Conservation (phyloP, 2,113 vertebrate species). For the Hiodon tergisus region DNA sequence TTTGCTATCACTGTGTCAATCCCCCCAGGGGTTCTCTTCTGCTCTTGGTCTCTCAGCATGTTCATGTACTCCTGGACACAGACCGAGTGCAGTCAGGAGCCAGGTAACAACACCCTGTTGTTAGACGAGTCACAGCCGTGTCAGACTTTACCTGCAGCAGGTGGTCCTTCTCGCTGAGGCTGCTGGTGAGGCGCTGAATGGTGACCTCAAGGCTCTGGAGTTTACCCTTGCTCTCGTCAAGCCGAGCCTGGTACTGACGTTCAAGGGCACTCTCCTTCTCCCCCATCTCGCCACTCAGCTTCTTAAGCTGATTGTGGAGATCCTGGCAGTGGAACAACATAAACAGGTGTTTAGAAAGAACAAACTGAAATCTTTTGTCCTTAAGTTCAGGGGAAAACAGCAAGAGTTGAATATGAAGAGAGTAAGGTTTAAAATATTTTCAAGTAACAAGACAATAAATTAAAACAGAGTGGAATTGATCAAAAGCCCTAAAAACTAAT, state of each 20-base stretch:
- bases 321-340: conserved; percentile 55
- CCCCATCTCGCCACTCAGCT: conserved; percentile 69
- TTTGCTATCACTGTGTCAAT: conserved; percentile 56
- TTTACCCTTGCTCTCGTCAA: conserved; percentile 70
- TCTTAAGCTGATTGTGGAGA: conserved; percentile 84
- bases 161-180: conserved; percentile 67
- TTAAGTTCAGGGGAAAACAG: no score
- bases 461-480: no score
- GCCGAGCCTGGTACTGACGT: conserved; percentile 64
- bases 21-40: conserved; percentile 54
- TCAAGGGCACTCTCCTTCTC: conserved; percentile 72
- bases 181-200: conserved; percentile 68
- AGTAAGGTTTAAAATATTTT: no score
- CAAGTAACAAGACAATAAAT: no score
- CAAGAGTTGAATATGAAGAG: no score
- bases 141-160: conserved; percentile 69
- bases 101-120: no score
- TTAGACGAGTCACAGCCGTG: not conserved
- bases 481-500: no score
- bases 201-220: conserved; percentile 68
- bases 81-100: not conserved
- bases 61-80: conserved; percentile 64
- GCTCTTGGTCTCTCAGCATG: conserved; percentile 58
- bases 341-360: no score
- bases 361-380: no score